Evolutionary conservation across 1,140 invertebrate genomes (phyloP), one percentile per base, ranked within the genome.

Genomic region (Mercenaria mercenaria): DNA sequence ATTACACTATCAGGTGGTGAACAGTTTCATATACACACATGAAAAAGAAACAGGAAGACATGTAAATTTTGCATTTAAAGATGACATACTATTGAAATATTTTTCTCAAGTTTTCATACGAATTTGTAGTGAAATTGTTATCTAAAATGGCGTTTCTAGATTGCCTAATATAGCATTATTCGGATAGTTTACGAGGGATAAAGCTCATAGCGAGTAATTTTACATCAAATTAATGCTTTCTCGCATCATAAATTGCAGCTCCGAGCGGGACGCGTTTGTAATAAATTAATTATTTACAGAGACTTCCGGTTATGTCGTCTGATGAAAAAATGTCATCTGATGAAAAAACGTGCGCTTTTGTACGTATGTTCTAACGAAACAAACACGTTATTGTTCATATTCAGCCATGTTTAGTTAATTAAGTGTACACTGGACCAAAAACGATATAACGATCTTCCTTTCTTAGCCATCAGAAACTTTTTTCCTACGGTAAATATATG

Each of bases 271-370:
- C 34, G 67, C 34, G 23, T 29, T 41, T 39, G 67, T 72, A 37
- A 72, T 72, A 72, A 72, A 72, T 72, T 72, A 72, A 72, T 72
- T 72, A 72, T 72, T 72, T 72, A 72, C 34, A 20, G 67, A 39
- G 32, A 72, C 67, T 72, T 72, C 67, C 67, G 67, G 67, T 72
- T 39, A 23, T 72, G 67, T 39, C 15, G 67, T 37, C 34, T 72
- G 8, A 23, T 59, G 26, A 47, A 47, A 47, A 47, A 47, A 15
- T 47, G 43, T 47, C 43, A 15, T 47, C 43, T 15, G 43, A 47
- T 47, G 15, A 47, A 47, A 47, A 47, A 47, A 47, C 6, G 43
- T 47, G 6, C 6, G 6, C n/a, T 26, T 64, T 64, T 1, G 26
- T 64, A 64, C 59, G 20, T 64, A 64, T 64, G 59, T 64, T 29